Evolutionary conservation across 2,797 vertebrate species (phyloP), one percentile per base, ranked within the genome.

Genomic region (Helostoma temminkii): DNA sequence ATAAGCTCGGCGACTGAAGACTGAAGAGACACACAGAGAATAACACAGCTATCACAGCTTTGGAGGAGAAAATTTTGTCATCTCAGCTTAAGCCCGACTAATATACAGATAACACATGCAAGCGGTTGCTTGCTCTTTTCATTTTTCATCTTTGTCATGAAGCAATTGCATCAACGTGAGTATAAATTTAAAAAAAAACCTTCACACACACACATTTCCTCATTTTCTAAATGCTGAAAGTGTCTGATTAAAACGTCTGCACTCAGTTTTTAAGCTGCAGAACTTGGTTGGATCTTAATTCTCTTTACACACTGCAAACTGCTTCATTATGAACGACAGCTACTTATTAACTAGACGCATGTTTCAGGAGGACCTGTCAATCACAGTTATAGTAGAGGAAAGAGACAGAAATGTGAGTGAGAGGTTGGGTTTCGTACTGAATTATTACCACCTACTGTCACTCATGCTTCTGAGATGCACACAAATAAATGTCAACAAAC

Each of bases 81-180:
- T 81, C 78, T 76, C 65, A 49, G 80, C 73, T 82, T 87, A 78
- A 85, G 76, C 69, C 72, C 69, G 74, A 82, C 76, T 84, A 87
- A 86, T 85, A 74, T 73, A 78, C 73, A 78, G 80, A 84, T 82
- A 76, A 83, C 76, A 73, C 66, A 60, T 43, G 66, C 76, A 53
- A 46, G 75, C 61, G 47, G 69, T 64, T 54, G 32, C 74, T 9
- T 24, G 45, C 68, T 78, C 61, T 67, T 75, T 75, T 77, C 52
- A 65, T 71, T 76, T 39, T 32, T 67, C 74, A 14, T 58, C 46
- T 64, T 70, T 64, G 74, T 75, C 74, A 60, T 4, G 19, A 73
- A 56, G 68, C 46, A 60, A 25, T 74, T 26, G 62, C 78, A 58
- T 69, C 76, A 61, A 43, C 4, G 46, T 1, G 39, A 46, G 24